These are phyloP conservation scores for Podarcis muralis DNA, from an alignment of 2,113 vertebrate species.

Conservation along the genomic window DNA sequence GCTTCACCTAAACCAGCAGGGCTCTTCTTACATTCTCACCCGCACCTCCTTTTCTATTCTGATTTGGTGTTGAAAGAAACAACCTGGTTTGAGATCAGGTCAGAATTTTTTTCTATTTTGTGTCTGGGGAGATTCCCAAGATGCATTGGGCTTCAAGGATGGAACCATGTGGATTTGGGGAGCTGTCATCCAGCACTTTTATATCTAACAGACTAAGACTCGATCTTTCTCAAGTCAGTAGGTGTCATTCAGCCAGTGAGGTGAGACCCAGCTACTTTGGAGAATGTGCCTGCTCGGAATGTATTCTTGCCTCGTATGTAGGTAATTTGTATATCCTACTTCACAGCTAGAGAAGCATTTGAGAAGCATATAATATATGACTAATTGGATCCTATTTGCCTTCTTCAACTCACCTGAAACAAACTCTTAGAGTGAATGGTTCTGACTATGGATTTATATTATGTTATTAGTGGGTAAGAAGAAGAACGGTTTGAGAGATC, in stretches of 20 bases:
- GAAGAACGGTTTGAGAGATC: background rate
- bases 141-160: background rate
- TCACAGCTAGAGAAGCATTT: background rate
- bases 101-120: background rate
- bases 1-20: no score
- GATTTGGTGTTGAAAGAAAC: background rate
- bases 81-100: background rate
- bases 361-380: background rate
- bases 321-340: background rate
- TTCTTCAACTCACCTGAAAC: background rate
- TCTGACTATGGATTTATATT: background rate
- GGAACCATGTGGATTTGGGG: background rate
- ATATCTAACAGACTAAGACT: background rate
- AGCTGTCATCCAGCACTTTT: background rate
- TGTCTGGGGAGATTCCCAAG: background rate
- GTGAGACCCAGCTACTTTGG: background rate
- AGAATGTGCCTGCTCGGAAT: background rate
- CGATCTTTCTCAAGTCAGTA: background rate
- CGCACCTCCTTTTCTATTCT: background rate
- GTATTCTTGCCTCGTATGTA: background rate
- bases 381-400: background rate
- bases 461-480: background rate
- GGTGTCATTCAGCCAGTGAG: background rate
- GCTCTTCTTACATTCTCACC: no score
- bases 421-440: background rate